These are phyloP conservation scores for Myrmecobius fasciatus DNA, from an alignment of 2,113 vertebrate genomes.

Conservation along the genomic window DNA sequence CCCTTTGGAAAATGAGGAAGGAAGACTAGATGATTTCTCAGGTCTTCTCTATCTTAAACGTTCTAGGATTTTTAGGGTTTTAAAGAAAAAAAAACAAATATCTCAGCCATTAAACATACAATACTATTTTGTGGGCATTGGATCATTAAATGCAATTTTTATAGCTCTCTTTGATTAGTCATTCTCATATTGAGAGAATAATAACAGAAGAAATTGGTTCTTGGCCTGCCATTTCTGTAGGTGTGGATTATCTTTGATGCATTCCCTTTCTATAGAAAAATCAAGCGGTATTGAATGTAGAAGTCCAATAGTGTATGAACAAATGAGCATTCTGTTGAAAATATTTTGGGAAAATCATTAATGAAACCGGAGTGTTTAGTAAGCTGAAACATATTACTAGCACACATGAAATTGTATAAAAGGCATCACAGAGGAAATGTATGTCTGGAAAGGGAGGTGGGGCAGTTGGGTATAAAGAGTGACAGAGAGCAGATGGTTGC, in stretches of 20 bases:
- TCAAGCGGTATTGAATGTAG: conserved; percentile 22
- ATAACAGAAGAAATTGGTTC: neutral
- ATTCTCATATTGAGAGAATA: neutral
- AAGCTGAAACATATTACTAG: conserved; percentile 76
- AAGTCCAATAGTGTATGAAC: conserved; percentile 58
- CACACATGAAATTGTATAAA: conserved; percentile 47
- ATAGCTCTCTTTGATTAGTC: neutral
- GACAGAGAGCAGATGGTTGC: neutral
- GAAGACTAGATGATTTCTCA: neutral
- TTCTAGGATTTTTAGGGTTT: neutral
- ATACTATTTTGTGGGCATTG: neutral
- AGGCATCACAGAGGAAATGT: conserved; percentile 25
- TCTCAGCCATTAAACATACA: neutral
- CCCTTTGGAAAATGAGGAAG: neutral
- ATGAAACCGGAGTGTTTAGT: conserved; percentile 55
- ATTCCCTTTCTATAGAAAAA: neutral
- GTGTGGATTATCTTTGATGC: neutral
- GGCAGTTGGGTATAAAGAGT: neutral
- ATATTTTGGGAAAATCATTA: conserved; percentile 64
- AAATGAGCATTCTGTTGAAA: conserved; percentile 66
- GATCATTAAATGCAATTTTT: neutral
- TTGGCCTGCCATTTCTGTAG: neutral
- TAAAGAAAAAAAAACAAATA: conserved; percentile 12
- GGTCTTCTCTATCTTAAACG: neutral
- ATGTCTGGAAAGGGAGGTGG: conserved; percentile 52